A percentile compares a stretch with the other conserved stretches of the same genome.
These are phyloP conservation scores for Ochotona curzoniae DNA, from an alignment of 2,113 vertebrate species.

Conservation along the genomic window DNA sequence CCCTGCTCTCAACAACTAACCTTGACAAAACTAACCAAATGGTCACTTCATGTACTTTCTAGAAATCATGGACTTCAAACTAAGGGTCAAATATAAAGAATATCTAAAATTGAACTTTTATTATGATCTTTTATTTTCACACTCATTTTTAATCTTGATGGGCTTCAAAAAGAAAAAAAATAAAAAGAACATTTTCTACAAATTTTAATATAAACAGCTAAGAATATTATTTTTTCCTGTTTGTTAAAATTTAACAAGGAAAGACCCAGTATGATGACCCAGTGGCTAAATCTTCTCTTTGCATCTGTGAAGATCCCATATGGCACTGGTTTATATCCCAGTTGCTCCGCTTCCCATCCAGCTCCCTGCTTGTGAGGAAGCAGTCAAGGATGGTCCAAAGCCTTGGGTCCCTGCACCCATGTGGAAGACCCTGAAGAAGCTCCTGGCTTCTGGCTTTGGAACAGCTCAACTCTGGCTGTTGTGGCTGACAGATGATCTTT, in stretches of 20 bases:
- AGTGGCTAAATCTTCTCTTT: too few relatives aligned
- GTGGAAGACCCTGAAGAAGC: too few relatives aligned
- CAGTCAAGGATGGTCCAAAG: too few relatives aligned
- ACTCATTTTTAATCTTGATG: not conserved
- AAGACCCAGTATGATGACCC: too few relatives aligned
- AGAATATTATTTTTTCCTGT: conserved; percentile 10
- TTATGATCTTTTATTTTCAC: not conserved
- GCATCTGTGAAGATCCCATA: too few relatives aligned
- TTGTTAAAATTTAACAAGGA: conserved; percentile 65
- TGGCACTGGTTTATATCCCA: too few relatives aligned
- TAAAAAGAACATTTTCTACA: conserved; percentile 48
- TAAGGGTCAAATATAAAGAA: conserved; percentile 14
- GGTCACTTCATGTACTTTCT: not conserved
- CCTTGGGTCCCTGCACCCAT: too few relatives aligned
- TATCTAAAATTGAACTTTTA: conserved; percentile 5
- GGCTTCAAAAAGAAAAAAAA: conserved; percentile 49
- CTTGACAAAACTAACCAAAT: not conserved
- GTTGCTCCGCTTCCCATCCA: too few relatives aligned
- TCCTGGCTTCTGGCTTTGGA: too few relatives aligned
- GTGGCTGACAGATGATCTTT: too few relatives aligned
- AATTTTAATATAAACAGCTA: conserved; percentile 66
- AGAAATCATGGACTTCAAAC: conserved; percentile 45
- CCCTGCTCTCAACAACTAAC: not conserved
- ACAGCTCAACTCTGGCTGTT: too few relatives aligned
- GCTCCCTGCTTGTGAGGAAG: too few relatives aligned